phyloP scores from a whole-genome alignment of 30 jellyfish, hydroid and myxozoan genomes.

The Nemopilema nomurai region DNA sequence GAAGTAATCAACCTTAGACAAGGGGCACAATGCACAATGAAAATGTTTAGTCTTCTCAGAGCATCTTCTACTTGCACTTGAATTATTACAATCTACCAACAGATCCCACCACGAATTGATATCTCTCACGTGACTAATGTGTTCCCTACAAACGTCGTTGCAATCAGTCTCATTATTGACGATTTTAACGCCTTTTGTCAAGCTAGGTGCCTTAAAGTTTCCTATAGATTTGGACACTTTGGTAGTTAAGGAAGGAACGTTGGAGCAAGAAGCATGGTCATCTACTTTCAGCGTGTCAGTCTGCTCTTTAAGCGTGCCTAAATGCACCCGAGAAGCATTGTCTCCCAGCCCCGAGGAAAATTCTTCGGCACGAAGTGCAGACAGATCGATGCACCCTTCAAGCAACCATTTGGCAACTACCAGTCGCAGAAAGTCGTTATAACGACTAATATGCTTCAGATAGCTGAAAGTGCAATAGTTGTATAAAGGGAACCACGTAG shows the following conservation, averaged over 20 bases:
- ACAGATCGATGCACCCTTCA: neutral
- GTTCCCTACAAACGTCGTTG: neutral
- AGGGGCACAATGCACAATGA: neutral
- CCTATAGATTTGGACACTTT: no score
- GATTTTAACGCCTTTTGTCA: neutral
- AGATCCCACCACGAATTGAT: neutral
- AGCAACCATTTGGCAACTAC: conserved; percentile 9
- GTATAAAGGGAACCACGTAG: neutral
- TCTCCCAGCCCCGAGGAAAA: neutral
- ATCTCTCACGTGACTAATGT: neutral
- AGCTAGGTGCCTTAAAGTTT: neutral
- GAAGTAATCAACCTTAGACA: neutral
- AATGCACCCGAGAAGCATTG: neutral
- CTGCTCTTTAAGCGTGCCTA: neutral
- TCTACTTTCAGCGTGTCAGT: neutral
- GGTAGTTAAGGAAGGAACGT: neutral
- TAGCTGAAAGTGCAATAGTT: neutral
- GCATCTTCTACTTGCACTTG: neutral
- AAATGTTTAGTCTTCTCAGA: neutral
- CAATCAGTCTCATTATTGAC: neutral
- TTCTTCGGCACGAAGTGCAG: neutral
- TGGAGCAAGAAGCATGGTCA: neutral
- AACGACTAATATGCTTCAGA: neutral
- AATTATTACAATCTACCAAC: neutral
- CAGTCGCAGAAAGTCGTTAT: conserved; percentile 6